Evolutionary conservation across 92 coral and sea anemone genomes (phyloP).

Genomic region (Porites rus): DNA sequence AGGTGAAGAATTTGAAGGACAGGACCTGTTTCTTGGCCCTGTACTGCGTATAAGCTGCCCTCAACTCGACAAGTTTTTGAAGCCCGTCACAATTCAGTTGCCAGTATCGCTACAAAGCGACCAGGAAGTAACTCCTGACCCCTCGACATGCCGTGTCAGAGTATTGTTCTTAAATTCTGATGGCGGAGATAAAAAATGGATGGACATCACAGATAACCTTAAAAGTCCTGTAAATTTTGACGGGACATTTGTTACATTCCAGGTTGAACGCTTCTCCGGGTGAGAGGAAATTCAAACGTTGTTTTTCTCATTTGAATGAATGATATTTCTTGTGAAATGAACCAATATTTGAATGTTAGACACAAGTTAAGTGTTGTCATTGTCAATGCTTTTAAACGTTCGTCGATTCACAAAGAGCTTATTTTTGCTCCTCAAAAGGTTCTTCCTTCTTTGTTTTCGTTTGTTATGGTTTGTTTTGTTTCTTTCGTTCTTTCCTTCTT

Average conservation of each 20-base stretch:
- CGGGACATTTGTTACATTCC: constrained; percentile 22
- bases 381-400: no score
- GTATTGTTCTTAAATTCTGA: constrained; percentile 29
- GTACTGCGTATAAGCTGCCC: constrained; percentile 14
- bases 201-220: constrained; percentile 24
- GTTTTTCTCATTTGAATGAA: no score
- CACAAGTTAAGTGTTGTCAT: no score
- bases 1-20: neutral
- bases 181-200: constrained; percentile 22
- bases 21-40: constrained; percentile 19
- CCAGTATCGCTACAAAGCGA: constrained; percentile 23
- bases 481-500: no score
- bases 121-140: constrained; percentile 3
- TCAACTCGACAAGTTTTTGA: neutral
- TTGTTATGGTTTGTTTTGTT: no score
- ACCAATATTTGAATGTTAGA: no score
- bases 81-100: constrained; percentile 35
- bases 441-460: no score
- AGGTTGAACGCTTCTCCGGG: constrained; percentile 49
- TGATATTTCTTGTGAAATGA: no score
- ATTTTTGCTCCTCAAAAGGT: no score
- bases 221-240: constrained; percentile 4
- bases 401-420: no score
- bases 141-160: constrained; percentile 13
- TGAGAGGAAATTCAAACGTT: neutral